A percentile compares a stretch with the other conserved stretches of the same genome.
These are phyloP conservation scores for Ctenosaura bakeri DNA, from an alignment of 2,797 vertebrate species.

Conservation along the genomic window DNA sequence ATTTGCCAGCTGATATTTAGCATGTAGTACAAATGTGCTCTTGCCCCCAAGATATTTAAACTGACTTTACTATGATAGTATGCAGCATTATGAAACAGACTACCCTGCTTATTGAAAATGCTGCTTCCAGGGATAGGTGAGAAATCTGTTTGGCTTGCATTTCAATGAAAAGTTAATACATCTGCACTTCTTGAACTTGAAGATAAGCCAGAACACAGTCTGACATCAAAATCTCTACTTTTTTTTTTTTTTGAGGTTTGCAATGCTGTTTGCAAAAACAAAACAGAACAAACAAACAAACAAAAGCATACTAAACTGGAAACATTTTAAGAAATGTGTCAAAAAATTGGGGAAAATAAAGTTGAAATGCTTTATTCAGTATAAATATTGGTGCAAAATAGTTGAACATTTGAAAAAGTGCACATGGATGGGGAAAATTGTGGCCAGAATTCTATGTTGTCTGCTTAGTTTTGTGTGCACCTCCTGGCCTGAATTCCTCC, in stretches of 20 bases:
- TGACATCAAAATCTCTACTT: not conserved
- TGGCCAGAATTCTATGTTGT: too few species aligned
- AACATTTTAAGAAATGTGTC: not conserved
- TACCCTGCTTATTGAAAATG: not conserved
- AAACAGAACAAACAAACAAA: not conserved
- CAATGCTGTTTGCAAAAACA: not conserved
- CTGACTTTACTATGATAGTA: not conserved
- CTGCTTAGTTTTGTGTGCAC: too few species aligned
- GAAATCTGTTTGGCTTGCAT: not conserved
- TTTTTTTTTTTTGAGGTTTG: not conserved
- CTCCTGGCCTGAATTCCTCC: too few species aligned
- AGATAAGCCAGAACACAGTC: not conserved
- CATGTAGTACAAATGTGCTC: not conserved
- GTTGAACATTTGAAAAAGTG: not conserved
- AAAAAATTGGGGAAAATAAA: too few species aligned
- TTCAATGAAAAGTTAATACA: not conserved
- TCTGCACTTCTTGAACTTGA: not conserved
- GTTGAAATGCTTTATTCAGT: too few species aligned
- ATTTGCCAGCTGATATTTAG: conserved; percentile 11
- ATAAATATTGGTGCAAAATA: too few species aligned
- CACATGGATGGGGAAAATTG: too few species aligned
- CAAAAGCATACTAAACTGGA: not conserved
- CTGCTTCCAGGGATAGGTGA: not conserved
- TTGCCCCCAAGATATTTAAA: not conserved
- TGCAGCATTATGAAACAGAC: conserved; percentile 7